Evolutionary conservation across 35 echinoderm and acorn worm species (phyloP).

Genomic region (Diadema setosum): DNA sequence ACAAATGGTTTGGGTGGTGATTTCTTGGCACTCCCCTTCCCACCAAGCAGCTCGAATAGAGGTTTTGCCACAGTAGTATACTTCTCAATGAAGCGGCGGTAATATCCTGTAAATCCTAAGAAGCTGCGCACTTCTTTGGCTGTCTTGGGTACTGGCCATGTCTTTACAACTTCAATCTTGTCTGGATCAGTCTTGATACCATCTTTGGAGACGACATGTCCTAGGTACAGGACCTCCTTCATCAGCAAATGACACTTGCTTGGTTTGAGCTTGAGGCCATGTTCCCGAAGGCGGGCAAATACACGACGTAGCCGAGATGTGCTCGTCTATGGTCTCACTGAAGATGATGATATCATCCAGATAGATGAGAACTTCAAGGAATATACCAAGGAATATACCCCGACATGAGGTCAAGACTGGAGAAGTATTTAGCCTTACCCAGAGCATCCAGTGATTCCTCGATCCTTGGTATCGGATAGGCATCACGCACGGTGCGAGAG

Average conservation of each 20-base stretch:
- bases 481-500: not conserved
- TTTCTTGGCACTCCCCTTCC: not conserved
- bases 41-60: not conserved
- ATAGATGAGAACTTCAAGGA: no score
- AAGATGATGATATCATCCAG: no score
- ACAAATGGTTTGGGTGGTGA: not conserved
- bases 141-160: conserved; percentile 20
- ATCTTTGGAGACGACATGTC: conserved; percentile 26
- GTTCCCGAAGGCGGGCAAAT: not conserved
- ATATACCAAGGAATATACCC: conserved; percentile 25
- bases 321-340: not conserved
- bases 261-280: conserved; percentile 18
- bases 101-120: conserved; percentile 32
- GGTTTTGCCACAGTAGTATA: conserved; percentile 14
- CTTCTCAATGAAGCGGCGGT: conserved; percentile 24
- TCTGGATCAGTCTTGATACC: conserved; percentile 8
- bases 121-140: conserved; percentile 18
- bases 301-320: not conserved
- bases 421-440: no score
- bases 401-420: conserved; percentile 31
- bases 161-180: conserved; percentile 20
- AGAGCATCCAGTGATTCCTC: no score
- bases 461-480: conserved; percentile 57
- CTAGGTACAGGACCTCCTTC: conserved; percentile 24
- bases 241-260: no score